Percentiles rank a stretch among this genome's conserved stretches.
Evolutionary conservation across 2,113 vertebrate species (phyloP).

Genomic region (Marmota flaviventris): DNA sequence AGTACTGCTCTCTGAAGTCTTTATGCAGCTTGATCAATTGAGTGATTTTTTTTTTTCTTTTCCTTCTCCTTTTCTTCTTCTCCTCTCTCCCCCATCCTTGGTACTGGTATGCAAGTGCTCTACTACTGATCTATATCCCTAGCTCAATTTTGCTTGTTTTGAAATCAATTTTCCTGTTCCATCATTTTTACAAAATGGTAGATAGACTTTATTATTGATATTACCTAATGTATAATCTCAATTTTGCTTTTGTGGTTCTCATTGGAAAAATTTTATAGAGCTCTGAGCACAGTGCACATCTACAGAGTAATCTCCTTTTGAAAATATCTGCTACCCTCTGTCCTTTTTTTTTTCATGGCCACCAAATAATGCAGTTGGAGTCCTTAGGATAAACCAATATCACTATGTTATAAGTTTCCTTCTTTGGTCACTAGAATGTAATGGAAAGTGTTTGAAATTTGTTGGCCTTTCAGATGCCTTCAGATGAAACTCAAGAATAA

Average conservation of each 20-base stretch:
- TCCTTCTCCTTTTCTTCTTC: background rate
- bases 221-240: background rate
- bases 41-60: background rate
- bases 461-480: background rate
- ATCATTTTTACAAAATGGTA: background rate
- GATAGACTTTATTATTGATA: background rate
- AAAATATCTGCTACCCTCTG: constrained; percentile 45
- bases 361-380: background rate
- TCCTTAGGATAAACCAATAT: background rate
- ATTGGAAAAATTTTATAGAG: background rate
- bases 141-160: no score
- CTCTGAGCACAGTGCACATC: background rate
- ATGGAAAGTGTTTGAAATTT: background rate
- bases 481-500: background rate
- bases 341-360: background rate
- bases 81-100: no score
- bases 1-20: background rate
- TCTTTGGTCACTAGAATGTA: background rate
- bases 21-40: background rate
- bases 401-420: background rate
- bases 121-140: no score
- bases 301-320: background rate
- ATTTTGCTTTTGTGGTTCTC: background rate
- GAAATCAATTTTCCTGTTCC: no score
- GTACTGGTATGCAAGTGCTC: no score